A percentile compares a stretch with the other conserved stretches of the same genome.
Conservation (phyloP, 2,113 vertebrate species). For the Dipodomys spectabilis region DNA sequence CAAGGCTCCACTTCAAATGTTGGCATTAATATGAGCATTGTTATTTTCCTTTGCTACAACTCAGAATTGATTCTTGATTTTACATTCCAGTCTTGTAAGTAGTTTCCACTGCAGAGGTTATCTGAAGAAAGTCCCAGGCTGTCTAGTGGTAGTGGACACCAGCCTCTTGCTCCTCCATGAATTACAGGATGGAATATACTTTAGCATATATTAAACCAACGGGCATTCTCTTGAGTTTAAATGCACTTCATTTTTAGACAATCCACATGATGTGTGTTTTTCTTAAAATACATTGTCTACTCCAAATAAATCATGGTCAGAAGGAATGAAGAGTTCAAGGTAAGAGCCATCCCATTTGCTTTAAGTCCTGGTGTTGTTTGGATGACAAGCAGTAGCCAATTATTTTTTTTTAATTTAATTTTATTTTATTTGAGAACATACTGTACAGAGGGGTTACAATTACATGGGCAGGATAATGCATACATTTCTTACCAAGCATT, state of each 20-base stretch:
- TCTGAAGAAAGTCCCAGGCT: slow-evolving; percentile 60
- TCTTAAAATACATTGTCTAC: slow-evolving; percentile 89
- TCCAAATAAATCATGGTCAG: slow-evolving; percentile 87
- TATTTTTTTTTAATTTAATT: too few species aligned
- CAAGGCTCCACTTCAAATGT: slow-evolving; percentile 65
- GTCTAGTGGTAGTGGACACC: background rate
- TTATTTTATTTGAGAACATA: too few species aligned
- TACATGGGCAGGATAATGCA: too few species aligned
- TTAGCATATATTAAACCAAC: slow-evolving; percentile 78
- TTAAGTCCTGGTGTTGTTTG: slow-evolving; percentile 86
- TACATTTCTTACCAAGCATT: too few species aligned
- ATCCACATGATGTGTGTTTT: slow-evolving; percentile 89
- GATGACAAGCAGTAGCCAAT: slow-evolving; percentile 88
- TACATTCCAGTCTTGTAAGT: slow-evolving; percentile 50
- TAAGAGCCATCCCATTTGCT: slow-evolving; percentile 87
- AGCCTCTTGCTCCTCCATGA: slow-evolving; percentile 56
- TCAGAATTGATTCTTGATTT: slow-evolving; percentile 62
- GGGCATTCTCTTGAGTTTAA: slow-evolving; percentile 86
- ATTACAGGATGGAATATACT: slow-evolving; percentile 59
- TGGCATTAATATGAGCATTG: slow-evolving; percentile 43
- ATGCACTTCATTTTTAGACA: slow-evolving; percentile 90
- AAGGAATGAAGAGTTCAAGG: slow-evolving; percentile 88
- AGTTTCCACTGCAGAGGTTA: slow-evolving; percentile 32
- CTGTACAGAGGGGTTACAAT: too few species aligned
- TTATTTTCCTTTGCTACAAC: slow-evolving; percentile 51